Evolutionary conservation across 1,140 invertebrate genomes (phyloP), one percentile per base, ranked within the genome.

Genomic region (Acromyrmex heyeri): DNA sequence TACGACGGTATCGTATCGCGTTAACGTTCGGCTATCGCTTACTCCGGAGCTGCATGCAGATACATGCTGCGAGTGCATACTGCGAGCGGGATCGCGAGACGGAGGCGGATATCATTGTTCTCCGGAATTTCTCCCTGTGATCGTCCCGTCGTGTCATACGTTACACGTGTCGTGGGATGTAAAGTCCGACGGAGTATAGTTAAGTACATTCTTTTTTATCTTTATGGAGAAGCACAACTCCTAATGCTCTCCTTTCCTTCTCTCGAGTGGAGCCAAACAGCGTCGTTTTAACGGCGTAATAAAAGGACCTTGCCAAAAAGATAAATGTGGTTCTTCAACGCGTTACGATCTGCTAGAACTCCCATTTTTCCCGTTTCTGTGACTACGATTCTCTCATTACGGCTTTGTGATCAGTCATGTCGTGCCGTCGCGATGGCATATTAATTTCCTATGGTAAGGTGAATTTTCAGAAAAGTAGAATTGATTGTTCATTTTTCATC

Each of bases 291-390:
- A 90, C 79, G 88, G 65, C 70, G 86, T 59, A 87, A 73, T 89
- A 82, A 87, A 87, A 76, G 62, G 82, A 34, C 61, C 53, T 85
- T 90, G 88, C 88, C 88, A 89, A 89, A 88, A 87, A 79, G 86
- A 89, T 87, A 89, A 85, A 89, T 73, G n/a, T 8, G 16, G 59
- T 72, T 59, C 38, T 44, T 76, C 85, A 61, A 57, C 53, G 55
- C 65, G 30, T 50, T 69, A 59, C 79, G 55, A 55, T 27, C 44
- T 64, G 73, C 79, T 62, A 82, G 69, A 59, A 53, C 18, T 50
- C 10, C 38, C 59, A 27, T 21, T 34, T 21, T 44, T 67, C 53
- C 10, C 38, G 6, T 53, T 67, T 62, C 70, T 78, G 38, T 53
- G 57, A 27, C 8, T 27, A 16, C 16, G 38, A 34, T 24, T 77